A percentile compares a stretch with the other conserved stretches of the same genome.
Evolutionary conservation across 2,797 vertebrate species (phyloP).

Genomic region (Triplophysa bombifrons): DNA sequence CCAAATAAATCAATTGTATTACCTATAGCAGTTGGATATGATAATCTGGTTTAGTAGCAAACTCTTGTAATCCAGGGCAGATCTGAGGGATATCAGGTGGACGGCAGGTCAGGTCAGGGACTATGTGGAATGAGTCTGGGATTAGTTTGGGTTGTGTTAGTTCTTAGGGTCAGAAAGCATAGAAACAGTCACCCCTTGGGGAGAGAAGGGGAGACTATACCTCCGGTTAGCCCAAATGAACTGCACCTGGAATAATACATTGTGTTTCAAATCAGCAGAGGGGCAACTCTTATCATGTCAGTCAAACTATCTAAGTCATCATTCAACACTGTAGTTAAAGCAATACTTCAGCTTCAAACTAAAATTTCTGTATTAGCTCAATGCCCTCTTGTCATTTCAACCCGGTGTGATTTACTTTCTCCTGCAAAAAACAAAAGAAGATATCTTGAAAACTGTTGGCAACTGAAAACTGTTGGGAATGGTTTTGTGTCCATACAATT

Average conservation of each 20-base stretch:
- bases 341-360: no score
- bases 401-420: no score
- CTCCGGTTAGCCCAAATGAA: slow-evolving; percentile 68
- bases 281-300: slow-evolving; percentile 47
- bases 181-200: slow-evolving; percentile 7
- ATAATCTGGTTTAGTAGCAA: slow-evolving; percentile 1
- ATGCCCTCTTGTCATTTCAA: no score
- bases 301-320: not conserved
- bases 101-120: slow-evolving; percentile 36
- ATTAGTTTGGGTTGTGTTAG: slow-evolving; percentile 28
- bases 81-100: slow-evolving; percentile 13
- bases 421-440: no score
- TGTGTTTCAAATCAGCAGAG: slow-evolving; percentile 69
- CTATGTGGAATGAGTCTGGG: slow-evolving; percentile 28
- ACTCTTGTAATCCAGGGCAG: slow-evolving; percentile 27
- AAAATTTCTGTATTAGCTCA: no score
- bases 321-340: not conserved
- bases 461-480: no score
- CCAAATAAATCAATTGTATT: no score
- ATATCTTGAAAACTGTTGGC: no score
- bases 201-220: slow-evolving; percentile 3
- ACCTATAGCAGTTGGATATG: no score
- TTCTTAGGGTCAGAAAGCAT: not conserved
- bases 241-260: slow-evolving; percentile 76
- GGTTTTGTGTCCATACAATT: no score